Evolutionary conservation across 2,888 invertebrate species (phyloP).

Genomic region (Julus scanicus): DNA sequence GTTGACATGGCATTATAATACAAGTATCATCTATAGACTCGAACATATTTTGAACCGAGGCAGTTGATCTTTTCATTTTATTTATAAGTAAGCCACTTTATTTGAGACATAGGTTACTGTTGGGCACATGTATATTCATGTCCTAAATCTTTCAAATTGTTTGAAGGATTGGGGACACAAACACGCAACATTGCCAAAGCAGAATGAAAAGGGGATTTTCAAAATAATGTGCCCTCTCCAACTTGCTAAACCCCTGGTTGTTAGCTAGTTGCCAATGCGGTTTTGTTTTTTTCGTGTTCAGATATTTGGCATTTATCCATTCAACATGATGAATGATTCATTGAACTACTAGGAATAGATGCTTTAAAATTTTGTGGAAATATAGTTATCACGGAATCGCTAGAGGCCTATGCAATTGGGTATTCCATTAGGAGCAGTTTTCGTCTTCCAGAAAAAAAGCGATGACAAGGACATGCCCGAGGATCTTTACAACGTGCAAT

Average conservation of each 20-base stretch:
- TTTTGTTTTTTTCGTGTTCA: neutral
- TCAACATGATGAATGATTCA: conserved; percentile 40
- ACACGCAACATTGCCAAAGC: neutral
- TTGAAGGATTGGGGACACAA: neutral
- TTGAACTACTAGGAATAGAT: neutral
- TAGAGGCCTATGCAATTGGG: conserved; percentile 16
- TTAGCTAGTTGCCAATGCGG: conserved; percentile 27
- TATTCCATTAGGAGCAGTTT: conserved; percentile 45
- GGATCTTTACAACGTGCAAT: conserved; percentile 13
- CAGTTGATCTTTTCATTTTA: neutral
- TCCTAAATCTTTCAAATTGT: conserved; percentile 26
- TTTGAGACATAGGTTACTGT: neutral
- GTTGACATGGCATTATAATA: neutral
- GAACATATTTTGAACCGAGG: neutral
- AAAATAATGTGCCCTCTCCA: neutral
- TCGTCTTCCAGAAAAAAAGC: conserved; percentile 23
- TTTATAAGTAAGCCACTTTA: neutral
- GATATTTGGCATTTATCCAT: conserved; percentile 21
- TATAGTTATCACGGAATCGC: conserved; percentile 37
- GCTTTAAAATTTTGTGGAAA: conserved; percentile 16
- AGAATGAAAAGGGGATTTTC: conserved; percentile 4
- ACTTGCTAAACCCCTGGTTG: neutral
- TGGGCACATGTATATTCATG: conserved; percentile 29
- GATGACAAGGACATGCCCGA: conserved; percentile 32
- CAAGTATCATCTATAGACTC: neutral